Conservation (phyloP, 2,797 vertebrate genomes). For the Galaxias olidus region DNA sequence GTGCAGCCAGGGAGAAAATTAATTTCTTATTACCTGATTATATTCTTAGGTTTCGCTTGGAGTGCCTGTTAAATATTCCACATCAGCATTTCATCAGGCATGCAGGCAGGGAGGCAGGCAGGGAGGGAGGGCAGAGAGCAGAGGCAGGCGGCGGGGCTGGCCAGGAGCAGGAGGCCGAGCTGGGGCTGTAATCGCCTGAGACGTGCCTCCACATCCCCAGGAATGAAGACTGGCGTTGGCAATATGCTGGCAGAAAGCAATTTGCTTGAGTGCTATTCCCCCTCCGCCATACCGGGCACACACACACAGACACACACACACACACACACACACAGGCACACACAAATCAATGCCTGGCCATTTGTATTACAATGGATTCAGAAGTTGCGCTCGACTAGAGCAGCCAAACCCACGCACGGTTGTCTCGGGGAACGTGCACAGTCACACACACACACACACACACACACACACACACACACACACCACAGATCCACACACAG, state of each 20-base stretch:
- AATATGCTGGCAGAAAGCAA: constrained; percentile 74
- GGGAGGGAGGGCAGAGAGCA: constrained; percentile 31
- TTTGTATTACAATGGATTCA: constrained; percentile 45
- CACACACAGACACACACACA: constrained; percentile 13
- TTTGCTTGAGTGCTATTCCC: constrained; percentile 63
- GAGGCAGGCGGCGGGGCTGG: constrained; percentile 27
- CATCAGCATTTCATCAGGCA: constrained; percentile 67
- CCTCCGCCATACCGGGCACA: constrained; percentile 32
- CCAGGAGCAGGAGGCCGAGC: constrained; percentile 27
- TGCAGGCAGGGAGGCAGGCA: constrained; percentile 6
- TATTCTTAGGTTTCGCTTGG: constrained; percentile 70
- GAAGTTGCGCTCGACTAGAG: constrained; percentile 42
- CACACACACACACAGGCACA: constrained; percentile 9
- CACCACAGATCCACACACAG: not conserved
- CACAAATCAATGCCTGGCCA: constrained; percentile 27
- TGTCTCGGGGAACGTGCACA: constrained; percentile 10
- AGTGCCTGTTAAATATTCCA: constrained; percentile 68
- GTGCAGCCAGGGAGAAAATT: constrained; percentile 81
- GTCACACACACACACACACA: not conserved
- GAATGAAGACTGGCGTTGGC: constrained; percentile 68
- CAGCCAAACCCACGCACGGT: constrained; percentile 29
- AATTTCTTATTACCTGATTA: constrained; percentile 79
- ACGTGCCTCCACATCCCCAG: constrained; percentile 47
- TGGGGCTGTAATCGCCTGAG: constrained; percentile 63
- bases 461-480: constrained; percentile 1